Evolutionary conservation across 2,113 vertebrate genomes (phyloP).

Genomic region (Notechis scutatus): DNA sequence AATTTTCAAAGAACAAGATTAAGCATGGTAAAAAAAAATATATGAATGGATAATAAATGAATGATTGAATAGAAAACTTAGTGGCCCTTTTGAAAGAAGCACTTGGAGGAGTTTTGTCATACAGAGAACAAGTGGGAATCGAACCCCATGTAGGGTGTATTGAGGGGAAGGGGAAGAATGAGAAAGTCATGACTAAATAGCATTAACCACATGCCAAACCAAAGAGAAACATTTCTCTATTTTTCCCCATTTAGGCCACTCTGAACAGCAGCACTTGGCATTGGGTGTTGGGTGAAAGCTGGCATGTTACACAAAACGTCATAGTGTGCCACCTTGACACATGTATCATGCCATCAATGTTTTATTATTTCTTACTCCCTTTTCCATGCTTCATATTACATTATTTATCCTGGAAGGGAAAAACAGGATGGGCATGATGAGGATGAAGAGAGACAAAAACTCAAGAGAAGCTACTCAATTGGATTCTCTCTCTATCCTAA

Average conservation of each 20-base stretch:
- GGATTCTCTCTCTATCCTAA: neutral
- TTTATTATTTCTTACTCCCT: neutral
- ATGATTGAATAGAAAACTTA: neutral
- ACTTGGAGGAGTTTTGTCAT: neutral
- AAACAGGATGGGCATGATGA: neutral
- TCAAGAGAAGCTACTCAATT: neutral
- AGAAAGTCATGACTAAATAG: neutral
- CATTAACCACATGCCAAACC: neutral
- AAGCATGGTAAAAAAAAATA: neutral
- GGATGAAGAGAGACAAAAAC: neutral
- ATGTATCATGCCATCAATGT: neutral
- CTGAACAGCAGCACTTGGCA: neutral
- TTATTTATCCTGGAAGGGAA: neutral
- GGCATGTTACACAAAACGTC: neutral
- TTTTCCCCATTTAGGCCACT: neutral
- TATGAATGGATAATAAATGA: neutral
- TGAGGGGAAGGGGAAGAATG: neutral
- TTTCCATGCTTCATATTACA: neutral
- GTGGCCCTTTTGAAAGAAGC: neutral
- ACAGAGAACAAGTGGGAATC: neutral
- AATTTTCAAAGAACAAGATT: neutral
- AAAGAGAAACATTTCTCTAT: neutral
- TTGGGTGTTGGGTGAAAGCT: neutral
- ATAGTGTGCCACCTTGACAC: neutral
- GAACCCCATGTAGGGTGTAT: neutral